Base-by-base conservation (phyloP, 2,888 invertebrate species). In the Fissipunctia ypsillon region DNA sequence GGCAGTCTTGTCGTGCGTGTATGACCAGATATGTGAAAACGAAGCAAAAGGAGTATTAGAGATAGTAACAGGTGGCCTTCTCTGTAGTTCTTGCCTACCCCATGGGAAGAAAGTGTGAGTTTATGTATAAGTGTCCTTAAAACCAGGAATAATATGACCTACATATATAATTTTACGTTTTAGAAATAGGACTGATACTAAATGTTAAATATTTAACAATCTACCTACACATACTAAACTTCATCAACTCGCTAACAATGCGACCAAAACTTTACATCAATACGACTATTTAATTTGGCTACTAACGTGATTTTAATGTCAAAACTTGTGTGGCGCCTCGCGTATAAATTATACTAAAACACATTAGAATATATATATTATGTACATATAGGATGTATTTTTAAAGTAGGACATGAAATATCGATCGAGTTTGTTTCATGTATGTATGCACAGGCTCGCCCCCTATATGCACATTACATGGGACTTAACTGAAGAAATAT, bases 231-330 rank as follows among this genome's bases (percentile, higher is more conserved):
- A 9, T 19, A 61, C 7, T 19, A 56, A 69, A 57, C 6, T 35
- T 35, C n/a, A 64, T 50, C 25, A 35, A 69, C 56, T 59, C 71
- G 48, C 73, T 64, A n/a, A 52, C 60, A 69, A 25, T 64, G 9
- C 0, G 19, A 77, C 63, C 67, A 35, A 0, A 64, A 41, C 75
- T 70, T 69, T 68, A 74, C 31, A 78, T 57, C 70, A 76, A 84
- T 76, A 79, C 59, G 57, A 76, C 75, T 79, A 80, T 83, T 85
- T 82, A 80, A 88, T 84, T 83, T 71, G 81, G 69, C 71, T 69
- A 68, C 81, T 89, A 88, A 88, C 84, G 83, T 70, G 81, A 76
- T 85, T 87, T 85, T 88, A 83, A 89, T 89, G 87, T 83, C 66
- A 80, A 87, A 88, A 83, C 81, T 85, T 85, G 84, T 67, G 67